phyloP scores from a whole-genome alignment of 2,797 vertebrate genomes.

The Scolopax rusticola region DNA sequence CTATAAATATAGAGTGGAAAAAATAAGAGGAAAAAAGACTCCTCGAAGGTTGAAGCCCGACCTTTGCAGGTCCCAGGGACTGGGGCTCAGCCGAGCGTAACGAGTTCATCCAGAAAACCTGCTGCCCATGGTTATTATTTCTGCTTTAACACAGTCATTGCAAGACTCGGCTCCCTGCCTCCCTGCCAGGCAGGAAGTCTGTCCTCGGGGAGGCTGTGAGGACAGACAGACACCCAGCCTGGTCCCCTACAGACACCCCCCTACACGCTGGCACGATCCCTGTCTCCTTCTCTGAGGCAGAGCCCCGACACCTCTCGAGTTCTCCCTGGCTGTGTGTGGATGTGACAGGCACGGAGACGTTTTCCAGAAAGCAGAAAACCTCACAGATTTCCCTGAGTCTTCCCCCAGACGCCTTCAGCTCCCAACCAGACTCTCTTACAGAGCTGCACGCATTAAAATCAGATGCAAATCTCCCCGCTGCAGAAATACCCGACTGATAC shows the following conservation, averaged over 20 bases:
- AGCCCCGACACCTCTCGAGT: background rate
- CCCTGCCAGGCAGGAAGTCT: background rate
- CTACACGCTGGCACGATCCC: background rate
- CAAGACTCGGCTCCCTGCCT: background rate
- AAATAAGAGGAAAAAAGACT: background rate
- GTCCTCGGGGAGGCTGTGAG: background rate
- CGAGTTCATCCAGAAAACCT: background rate
- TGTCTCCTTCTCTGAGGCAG: background rate
- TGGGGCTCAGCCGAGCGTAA: background rate
- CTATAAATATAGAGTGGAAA: rapidly evolving
- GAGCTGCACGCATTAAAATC: slow-evolving; percentile 41
- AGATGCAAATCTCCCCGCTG: slow-evolving; percentile 34
- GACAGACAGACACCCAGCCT: background rate
- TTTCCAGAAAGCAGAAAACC: slow-evolving; percentile 22
- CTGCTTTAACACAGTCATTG: background rate
- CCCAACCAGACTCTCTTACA: background rate
- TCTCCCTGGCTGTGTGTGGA: background rate
- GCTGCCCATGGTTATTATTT: background rate
- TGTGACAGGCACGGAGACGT: background rate
- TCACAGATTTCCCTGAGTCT: slow-evolving; percentile 3
- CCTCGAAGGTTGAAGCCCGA: background rate
- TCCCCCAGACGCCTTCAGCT: slow-evolving; percentile 16
- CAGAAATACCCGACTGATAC: background rate
- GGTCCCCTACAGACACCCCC: background rate
- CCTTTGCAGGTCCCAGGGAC: background rate